A percentile compares a stretch with the other conserved stretches of the same genome.
These are phyloP conservation scores for Callipepla squamata DNA, from an alignment of 2,113 vertebrate genomes.

Conservation along the genomic window DNA sequence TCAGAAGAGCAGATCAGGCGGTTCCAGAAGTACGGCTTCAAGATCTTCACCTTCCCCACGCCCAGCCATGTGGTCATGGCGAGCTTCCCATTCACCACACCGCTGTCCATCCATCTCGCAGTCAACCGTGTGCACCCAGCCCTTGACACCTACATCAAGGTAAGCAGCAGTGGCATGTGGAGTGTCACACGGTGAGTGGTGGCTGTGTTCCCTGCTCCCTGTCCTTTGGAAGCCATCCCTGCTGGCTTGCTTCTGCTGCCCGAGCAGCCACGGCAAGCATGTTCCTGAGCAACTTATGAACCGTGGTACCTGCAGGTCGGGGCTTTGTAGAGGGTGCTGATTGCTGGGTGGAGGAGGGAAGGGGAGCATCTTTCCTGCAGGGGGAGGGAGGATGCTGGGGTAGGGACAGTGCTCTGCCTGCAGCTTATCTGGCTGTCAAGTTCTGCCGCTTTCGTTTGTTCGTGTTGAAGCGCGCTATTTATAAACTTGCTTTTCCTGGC, in stretches of 20 bases:
- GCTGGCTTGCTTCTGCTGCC: background rate
- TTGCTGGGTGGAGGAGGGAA: background rate
- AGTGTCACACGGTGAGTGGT: background rate
- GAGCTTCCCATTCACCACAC: conserved; percentile 84
- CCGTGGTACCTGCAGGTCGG: background rate
- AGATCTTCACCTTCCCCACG: conserved; percentile 89
- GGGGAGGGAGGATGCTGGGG: background rate
- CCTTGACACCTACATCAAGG: conserved; percentile 89
- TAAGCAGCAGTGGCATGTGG: conserved; percentile 62
- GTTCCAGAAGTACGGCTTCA: conserved; percentile 90
- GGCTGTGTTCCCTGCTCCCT: background rate
- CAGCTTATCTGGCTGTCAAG: conserved; percentile 6
- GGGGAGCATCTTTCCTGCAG: background rate
- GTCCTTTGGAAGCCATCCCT: background rate
- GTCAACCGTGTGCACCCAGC: conserved; percentile 86
- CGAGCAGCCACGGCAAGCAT: background rate
- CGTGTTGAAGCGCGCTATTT: conserved; percentile 55
- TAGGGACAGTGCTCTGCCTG: background rate
- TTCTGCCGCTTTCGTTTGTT: conserved; percentile 23
- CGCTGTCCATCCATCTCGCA: conserved; percentile 84
- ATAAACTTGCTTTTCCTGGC: conserved; percentile 66
- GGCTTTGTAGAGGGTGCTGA: background rate
- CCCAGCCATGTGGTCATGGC: conserved; percentile 90
- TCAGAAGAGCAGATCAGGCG: conserved; percentile 82
- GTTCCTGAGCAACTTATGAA: background rate